Conservation (phyloP, 1,140 invertebrate genomes). For the Eriocheir sinensis region DNA sequence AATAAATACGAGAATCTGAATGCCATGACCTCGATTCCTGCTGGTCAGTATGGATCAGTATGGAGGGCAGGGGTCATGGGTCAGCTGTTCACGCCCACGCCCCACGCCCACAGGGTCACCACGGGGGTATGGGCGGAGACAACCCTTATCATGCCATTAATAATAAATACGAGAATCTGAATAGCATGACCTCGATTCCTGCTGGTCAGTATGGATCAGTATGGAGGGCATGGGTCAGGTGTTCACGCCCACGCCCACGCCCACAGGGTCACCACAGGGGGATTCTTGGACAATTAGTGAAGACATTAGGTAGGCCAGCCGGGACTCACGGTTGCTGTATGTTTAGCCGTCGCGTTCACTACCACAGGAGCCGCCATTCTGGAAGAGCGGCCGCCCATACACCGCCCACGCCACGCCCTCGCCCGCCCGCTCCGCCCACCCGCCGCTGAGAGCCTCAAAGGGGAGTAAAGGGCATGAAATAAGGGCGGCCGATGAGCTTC, state of each 20-base stretch:
- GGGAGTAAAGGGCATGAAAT: not conserved
- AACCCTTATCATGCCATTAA: too few species aligned
- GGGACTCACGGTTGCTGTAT: slow-evolving; percentile 82
- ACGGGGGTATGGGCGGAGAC: too few species aligned
- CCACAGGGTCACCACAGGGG: not conserved
- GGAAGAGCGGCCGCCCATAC: slow-evolving; percentile 81
- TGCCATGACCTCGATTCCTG: too few species aligned
- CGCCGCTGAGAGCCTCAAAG: not conserved
- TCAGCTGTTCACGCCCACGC: too few species aligned
- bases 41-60: too few species aligned
- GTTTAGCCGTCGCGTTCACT: slow-evolving; percentile 81
- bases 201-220: too few species aligned
- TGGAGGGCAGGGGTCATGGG: too few species aligned
- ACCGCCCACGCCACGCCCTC: slow-evolving; percentile 24
- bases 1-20: too few species aligned
- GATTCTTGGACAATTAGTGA: not conserved
- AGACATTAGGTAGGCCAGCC: not conserved
- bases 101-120: not conserved
- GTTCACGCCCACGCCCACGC: not conserved
- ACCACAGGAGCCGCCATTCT: slow-evolving; percentile 81
- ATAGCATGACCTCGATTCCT: too few species aligned
- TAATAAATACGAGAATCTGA: too few species aligned
- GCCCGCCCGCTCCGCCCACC: not conserved
- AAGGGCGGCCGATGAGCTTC: not conserved
- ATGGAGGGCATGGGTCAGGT: too few species aligned